These are phyloP conservation scores for Brachionus paranguensis DNA, from an alignment of 1,140 invertebrate species.

Conservation along the genomic window DNA sequence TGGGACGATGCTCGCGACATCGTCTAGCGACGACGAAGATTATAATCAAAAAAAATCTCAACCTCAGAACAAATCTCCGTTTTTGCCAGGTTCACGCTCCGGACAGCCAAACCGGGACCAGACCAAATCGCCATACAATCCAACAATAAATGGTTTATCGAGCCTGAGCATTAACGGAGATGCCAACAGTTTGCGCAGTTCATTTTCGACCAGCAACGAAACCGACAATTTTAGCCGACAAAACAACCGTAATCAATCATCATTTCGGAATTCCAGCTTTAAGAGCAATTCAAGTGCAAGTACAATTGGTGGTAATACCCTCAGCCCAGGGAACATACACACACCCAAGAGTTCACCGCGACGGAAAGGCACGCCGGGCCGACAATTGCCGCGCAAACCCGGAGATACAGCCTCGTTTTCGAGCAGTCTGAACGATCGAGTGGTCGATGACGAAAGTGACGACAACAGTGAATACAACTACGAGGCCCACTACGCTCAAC, in stretches of 20 bases:
- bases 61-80: background rate
- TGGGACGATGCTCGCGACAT: conserved; percentile 30
- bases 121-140: background rate
- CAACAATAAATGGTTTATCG: conserved; percentile 14
- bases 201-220: conserved; percentile 5
- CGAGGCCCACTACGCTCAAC: background rate
- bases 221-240: background rate
- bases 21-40: conserved; percentile 35
- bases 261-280: background rate
- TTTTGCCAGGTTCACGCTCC: background rate
- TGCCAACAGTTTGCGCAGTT: background rate
- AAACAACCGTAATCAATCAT: background rate
- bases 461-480: conserved; percentile 8
- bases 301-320: background rate
- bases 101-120: background rate
- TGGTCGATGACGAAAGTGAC: background rate
- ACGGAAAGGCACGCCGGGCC: background rate
- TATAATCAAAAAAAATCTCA: background rate
- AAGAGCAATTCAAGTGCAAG: background rate
- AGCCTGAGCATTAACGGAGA: background rate
- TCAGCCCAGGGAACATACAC: background rate
- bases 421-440: conserved; percentile 3
- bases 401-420: background rate
- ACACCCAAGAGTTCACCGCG: background rate
- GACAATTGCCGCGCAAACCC: background rate